Percentiles rank a stretch among this genome's conserved stretches.
Evolutionary conservation across 2,113 vertebrate genomes (phyloP).

Genomic region (Pithys albifrons): DNA sequence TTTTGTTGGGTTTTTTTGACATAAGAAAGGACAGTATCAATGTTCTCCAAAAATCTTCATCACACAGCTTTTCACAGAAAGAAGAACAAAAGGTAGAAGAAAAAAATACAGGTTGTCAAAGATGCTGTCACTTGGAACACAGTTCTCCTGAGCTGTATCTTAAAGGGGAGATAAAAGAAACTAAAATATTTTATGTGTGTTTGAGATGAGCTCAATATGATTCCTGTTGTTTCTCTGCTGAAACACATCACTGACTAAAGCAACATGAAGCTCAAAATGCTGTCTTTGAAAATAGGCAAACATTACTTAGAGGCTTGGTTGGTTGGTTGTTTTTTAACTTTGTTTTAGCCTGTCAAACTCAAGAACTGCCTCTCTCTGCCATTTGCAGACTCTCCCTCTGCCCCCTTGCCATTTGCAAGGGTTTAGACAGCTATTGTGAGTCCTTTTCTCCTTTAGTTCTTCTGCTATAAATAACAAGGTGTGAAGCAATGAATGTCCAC

Average conservation of each 20-base stretch:
- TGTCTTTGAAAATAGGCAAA: slow-evolving; percentile 65
- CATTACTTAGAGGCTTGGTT: slow-evolving; percentile 29
- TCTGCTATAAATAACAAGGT: not conserved
- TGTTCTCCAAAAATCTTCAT: slow-evolving; percentile 38
- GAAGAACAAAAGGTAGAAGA: slow-evolving; percentile 64
- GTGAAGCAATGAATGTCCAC: not conserved
- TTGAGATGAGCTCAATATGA: slow-evolving; percentile 24
- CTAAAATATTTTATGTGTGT: slow-evolving; percentile 66
- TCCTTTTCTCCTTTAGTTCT: not conserved
- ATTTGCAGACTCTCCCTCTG: slow-evolving; percentile 7
- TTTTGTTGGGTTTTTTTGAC: not conserved
- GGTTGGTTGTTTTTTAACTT: slow-evolving; percentile 33
- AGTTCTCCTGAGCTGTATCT: slow-evolving; percentile 58
- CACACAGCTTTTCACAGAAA: slow-evolving; percentile 3
- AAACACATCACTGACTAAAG: slow-evolving; percentile 65
- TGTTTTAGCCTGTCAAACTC: slow-evolving; percentile 45
- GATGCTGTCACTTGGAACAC: slow-evolving; percentile 57
- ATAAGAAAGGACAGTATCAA: not conserved
- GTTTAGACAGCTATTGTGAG: not conserved
- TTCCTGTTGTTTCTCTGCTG: slow-evolving; percentile 62
- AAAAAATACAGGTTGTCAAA: slow-evolving; percentile 62
- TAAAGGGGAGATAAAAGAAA: slow-evolving; percentile 64
- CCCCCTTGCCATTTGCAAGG: not conserved
- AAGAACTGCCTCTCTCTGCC: not conserved
- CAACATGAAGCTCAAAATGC: slow-evolving; percentile 60